Evolutionary conservation across 1,140 invertebrate genomes (phyloP), one percentile per base, ranked within the genome.

Genomic region (Plodia interpunctella): DNA sequence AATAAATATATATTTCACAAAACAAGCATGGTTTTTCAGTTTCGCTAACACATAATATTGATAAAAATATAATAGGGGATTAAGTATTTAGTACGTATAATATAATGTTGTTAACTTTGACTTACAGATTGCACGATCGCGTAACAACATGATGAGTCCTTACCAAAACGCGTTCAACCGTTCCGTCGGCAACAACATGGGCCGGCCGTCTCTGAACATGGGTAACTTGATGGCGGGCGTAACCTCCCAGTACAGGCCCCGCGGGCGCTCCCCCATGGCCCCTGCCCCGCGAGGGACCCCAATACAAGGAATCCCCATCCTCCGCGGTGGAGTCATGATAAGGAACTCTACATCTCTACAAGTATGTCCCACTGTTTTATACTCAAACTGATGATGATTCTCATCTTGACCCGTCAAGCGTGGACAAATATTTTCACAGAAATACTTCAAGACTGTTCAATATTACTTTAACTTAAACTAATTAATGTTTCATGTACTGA

Each of bases 61-160:
- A n/a, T n/a, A n/a, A n/a, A n/a, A n/a, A n/a, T n/a, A n/a, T n/a
- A n/a, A n/a, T n/a, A n/a, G n/a, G n/a, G n/a, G n/a, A n/a, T n/a
- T n/a, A n/a, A n/a, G n/a, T n/a, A n/a, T n/a, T n/a, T n/a, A n/a
- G n/a, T n/a, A n/a, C n/a, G n/a, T n/a, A n/a, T n/a, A n/a, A n/a
- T n/a, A n/a, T n/a, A n/a, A n/a, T n/a, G n/a, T n/a, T n/a, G n/a
- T n/a, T n/a, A n/a, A 25, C 60, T 51, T 61, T 61, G 28, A 57
- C 62, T 90, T 91, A 49, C 78, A 92, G 90, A 91, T 92, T 65
- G 81, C 91, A 57, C 81, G 90, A 61, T 71, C 88, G 28, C 90
- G 83, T 15, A 82, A 84, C 63, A 76, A 64, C 55, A 70, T 83
- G 68, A 66, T 84, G 73, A 68, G 70, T 55, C 67, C 79, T n/a